These are phyloP conservation scores for Ormyrus rosae DNA, from an alignment of 2,888 invertebrate genomes.

Conservation along the genomic window DNA sequence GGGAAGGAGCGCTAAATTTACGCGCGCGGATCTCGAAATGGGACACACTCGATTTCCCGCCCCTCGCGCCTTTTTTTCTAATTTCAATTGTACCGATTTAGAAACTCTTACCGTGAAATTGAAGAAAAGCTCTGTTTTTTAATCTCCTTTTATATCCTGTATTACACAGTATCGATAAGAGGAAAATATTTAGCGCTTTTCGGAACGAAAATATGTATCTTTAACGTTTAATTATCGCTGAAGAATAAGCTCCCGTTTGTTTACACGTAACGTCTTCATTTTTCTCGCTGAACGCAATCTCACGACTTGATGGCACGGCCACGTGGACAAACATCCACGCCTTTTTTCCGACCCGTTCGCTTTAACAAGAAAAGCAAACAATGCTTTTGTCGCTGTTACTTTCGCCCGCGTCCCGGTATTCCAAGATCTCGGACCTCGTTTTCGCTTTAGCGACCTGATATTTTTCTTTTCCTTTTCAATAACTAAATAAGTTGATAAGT, in stretches of 20 bases:
- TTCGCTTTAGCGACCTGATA: neutral
- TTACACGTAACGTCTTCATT: conserved; percentile 38
- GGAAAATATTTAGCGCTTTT: too few relatives aligned
- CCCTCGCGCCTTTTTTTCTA: conserved; percentile 33
- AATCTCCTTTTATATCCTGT: too few relatives aligned
- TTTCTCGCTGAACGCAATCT: conserved; percentile 5
- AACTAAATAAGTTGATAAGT: too few relatives aligned
- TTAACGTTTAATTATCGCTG: conserved; percentile 4
- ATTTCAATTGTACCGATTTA: neutral
- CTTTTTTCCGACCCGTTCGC: conserved; percentile 36
- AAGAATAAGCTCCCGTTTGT: conserved; percentile 43
- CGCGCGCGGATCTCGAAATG: conserved; percentile 58
- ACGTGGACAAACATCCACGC: conserved; percentile 42
- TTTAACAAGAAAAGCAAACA: conserved; percentile 49
- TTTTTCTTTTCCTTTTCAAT: neutral
- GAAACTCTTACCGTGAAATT: too few relatives aligned
- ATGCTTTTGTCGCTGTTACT: conserved; percentile 36
- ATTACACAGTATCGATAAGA: too few relatives aligned
- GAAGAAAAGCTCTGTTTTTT: too few relatives aligned
- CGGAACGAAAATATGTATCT: too few relatives aligned
- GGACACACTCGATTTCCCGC: conserved; percentile 61
- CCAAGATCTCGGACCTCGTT: conserved; percentile 17
- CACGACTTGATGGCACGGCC: conserved; percentile 7
- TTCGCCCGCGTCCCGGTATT: neutral
- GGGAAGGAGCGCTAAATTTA: conserved; percentile 65